A percentile compares a stretch with the other conserved stretches of the same genome.
Conservation (phyloP, 2,888 invertebrate genomes). For the Busseola fusca region DNA sequence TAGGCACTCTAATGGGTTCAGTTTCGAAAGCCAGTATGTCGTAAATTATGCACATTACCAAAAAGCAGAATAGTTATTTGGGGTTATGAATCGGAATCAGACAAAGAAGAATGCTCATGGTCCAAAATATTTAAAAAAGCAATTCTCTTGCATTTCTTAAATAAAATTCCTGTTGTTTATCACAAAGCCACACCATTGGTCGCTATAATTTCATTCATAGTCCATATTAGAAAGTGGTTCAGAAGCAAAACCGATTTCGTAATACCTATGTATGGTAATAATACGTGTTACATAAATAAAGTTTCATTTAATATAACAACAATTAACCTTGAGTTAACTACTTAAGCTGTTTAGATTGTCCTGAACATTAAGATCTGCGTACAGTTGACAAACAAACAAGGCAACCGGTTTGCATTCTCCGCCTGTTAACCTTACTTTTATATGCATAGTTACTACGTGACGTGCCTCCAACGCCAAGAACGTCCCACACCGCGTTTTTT, state of each 20-base stretch:
- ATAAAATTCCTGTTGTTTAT: not conserved
- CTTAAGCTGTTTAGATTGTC: conserved; percentile 36
- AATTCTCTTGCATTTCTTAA: not conserved
- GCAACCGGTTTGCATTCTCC: conserved; percentile 62
- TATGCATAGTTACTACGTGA: conserved; percentile 44
- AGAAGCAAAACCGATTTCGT: not conserved
- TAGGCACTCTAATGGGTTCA: not conserved
- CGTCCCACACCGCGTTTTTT: conserved; percentile 23
- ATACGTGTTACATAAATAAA: conserved; percentile 21
- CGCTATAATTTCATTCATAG: conserved; percentile 20
- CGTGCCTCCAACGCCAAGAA: conserved; percentile 34
- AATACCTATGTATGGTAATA: not conserved
- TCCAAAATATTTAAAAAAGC: not conserved
- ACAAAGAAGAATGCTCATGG: not conserved
- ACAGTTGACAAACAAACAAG: conserved; percentile 52
- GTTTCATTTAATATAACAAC: conserved; percentile 11
- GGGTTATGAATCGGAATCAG: not conserved
- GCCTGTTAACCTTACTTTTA: conserved; percentile 58
- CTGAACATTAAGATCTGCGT: conserved; percentile 17
- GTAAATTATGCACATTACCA: not conserved
- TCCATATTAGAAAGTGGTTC: conserved; percentile 37
- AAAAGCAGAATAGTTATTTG: not conserved
- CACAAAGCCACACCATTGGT: not conserved
- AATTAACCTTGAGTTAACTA: conserved; percentile 42
- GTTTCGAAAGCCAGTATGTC: conserved; percentile 22